Conservation (phyloP, 1,140 invertebrate species). For the Sycophaga agraensis region DNA sequence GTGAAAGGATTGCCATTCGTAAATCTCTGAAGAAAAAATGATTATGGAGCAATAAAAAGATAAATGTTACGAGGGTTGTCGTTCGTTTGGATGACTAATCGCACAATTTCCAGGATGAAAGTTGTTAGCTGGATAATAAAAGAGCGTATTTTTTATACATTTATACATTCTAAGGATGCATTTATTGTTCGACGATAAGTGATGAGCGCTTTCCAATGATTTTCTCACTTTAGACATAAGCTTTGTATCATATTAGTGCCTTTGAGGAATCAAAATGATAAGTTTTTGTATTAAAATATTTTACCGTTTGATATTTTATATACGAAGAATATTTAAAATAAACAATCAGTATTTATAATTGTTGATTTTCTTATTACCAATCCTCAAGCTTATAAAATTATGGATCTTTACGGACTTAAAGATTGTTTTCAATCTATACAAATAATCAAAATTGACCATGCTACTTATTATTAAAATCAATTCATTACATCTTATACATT, state of each 20-base stretch:
- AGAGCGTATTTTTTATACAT: constrained; percentile 17
- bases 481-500: too few relatives aligned
- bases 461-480: too few relatives aligned
- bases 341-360: too few relatives aligned
- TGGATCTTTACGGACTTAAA: too few relatives aligned
- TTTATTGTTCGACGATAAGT: constrained; percentile 14
- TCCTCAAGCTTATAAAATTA: too few relatives aligned
- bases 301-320: constrained; percentile 26
- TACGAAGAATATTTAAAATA: constrained; percentile 16
- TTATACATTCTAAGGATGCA: background rate
- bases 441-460: too few relatives aligned
- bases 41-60: constrained; percentile 2
- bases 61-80: background rate
- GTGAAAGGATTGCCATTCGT: background rate
- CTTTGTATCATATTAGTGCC: constrained; percentile 27
- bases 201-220: constrained; percentile 19
- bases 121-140: constrained; percentile 3
- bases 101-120: background rate
- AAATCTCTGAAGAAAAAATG: background rate
- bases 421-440: too few relatives aligned
- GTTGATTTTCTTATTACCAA: too few relatives aligned
- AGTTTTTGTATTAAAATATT: constrained; percentile 23
- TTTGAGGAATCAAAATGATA: constrained; percentile 16
- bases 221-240: constrained; percentile 12
- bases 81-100: background rate